phyloP scores from a whole-genome alignment of 2,888 invertebrate genomes.

The Dione vanillae region DNA sequence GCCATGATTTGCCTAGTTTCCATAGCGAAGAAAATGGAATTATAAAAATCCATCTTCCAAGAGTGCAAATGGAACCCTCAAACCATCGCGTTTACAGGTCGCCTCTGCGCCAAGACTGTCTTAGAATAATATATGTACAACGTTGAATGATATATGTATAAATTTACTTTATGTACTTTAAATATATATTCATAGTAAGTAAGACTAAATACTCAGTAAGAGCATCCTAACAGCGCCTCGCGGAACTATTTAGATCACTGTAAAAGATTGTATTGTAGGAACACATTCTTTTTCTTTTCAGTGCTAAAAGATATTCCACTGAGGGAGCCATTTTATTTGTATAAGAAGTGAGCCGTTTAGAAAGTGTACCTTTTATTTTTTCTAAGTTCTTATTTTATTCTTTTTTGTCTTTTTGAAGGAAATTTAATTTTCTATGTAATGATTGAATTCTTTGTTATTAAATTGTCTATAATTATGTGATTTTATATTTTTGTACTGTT shows the following conservation, averaged over 20 bases:
- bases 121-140: too few relatives aligned
- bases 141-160: too few relatives aligned
- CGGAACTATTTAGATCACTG: conserved; percentile 41
- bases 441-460: too few relatives aligned
- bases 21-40: too few relatives aligned
- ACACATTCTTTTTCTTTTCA: conserved; percentile 18
- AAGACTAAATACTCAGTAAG: conserved; percentile 3
- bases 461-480: too few relatives aligned
- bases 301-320: conserved; percentile 20
- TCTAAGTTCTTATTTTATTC: background rate
- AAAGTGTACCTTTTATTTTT: conserved; percentile 10
- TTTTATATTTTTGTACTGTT: too few relatives aligned
- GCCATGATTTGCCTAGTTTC: too few relatives aligned
- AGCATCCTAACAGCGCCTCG: conserved; percentile 13
- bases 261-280: conserved; percentile 40
- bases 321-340: conserved; percentile 18
- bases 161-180: background rate
- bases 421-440: too few relatives aligned
- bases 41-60: too few relatives aligned
- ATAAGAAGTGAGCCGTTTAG: conserved; percentile 13
- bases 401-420: background rate
- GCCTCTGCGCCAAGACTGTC: too few relatives aligned
- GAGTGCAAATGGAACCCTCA: too few relatives aligned
- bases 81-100: too few relatives aligned
- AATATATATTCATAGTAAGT: background rate